Percentiles rank a stretch among this genome's conserved stretches.
These are phyloP conservation scores for Agelas oroides DNA, from an alignment of 37 sponge, comb jelly and placozoan genomes.

Conservation along the genomic window DNA sequence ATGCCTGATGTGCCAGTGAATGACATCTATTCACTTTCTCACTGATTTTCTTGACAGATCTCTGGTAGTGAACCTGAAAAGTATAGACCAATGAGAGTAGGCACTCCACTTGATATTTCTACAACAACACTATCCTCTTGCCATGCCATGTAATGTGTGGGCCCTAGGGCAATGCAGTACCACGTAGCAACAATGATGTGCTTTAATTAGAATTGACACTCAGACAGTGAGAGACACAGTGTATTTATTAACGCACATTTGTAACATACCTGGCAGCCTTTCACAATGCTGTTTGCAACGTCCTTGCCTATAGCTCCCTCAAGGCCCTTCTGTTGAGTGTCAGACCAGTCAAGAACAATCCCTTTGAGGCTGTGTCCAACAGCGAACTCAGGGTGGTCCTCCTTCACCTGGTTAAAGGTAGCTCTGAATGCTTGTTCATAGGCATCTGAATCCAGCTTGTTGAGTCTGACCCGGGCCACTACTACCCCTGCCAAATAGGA, in stretches of 20 bases:
- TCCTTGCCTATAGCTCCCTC: slow-evolving; percentile 36
- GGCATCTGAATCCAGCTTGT: slow-evolving; percentile 24
- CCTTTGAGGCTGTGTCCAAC: slow-evolving; percentile 49
- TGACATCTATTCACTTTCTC: slow-evolving; percentile 28
- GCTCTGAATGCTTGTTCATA: slow-evolving; percentile 23
- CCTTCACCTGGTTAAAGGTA: slow-evolving; percentile 18
- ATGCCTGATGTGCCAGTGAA: slow-evolving; percentile 27
- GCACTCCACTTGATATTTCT: too few relatives aligned
- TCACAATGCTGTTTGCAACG: slow-evolving; percentile 12
- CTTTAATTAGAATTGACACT: background rate
- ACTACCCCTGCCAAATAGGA: slow-evolving; percentile 24
- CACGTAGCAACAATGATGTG: background rate
- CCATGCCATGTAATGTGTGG: too few relatives aligned
- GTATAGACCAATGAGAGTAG: too few relatives aligned
- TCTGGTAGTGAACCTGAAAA: slow-evolving; percentile 30
- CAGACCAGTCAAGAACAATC: slow-evolving; percentile 46
- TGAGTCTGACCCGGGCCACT: slow-evolving; percentile 36
- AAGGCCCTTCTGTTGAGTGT: slow-evolving; percentile 33
- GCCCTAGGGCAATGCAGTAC: too few relatives aligned
- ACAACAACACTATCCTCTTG: too few relatives aligned
- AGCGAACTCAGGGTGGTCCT: slow-evolving; percentile 18
- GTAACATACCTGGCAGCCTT: slow-evolving; percentile 32
- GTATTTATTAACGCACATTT: background rate
- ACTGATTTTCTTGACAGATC: slow-evolving; percentile 26
- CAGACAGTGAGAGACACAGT: background rate